Evolutionary conservation across 2,888 invertebrate genomes (phyloP).

Genomic region (Drosophila putrida): DNA sequence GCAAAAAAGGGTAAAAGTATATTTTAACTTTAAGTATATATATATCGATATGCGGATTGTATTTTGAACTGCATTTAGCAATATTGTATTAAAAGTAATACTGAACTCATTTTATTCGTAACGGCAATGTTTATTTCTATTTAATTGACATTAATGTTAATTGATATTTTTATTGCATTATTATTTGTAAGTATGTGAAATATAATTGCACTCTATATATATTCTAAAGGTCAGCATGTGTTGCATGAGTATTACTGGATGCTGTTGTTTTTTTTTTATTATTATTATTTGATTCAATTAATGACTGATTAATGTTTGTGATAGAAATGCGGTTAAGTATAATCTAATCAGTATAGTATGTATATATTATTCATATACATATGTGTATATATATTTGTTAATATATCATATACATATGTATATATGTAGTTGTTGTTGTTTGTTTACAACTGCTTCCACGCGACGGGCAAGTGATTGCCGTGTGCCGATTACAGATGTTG

Average conservation of each 20-base stretch:
- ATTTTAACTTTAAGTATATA: too few relatives aligned
- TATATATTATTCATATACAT: conserved; percentile 11
- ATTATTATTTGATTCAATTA: conserved; percentile 48
- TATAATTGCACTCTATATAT: conserved; percentile 23
- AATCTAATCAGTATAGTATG: conserved; percentile 48
- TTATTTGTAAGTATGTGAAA: conserved; percentile 50
- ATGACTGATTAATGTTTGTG: conserved; percentile 66
- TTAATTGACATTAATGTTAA: conserved; percentile 52
- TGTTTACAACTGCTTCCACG: conserved; percentile 62
- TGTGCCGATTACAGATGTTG: conserved; percentile 59
- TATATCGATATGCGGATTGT: too few relatives aligned
- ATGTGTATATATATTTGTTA: conserved; percentile 6
- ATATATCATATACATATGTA: conserved; percentile 6
- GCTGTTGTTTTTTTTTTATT: not conserved
- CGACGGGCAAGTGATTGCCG: conserved; percentile 70
- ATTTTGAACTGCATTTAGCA: not conserved
- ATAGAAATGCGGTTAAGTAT: conserved; percentile 59
- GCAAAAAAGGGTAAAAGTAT: too few relatives aligned
- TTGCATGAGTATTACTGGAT: not conserved
- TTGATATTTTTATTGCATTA: conserved; percentile 63
- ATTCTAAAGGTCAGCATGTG: conserved; percentile 50
- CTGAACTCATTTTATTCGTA: not conserved
- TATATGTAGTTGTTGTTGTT: conserved; percentile 20
- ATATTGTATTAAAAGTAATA: not conserved
- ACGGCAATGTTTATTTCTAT: conserved; percentile 21